Percentiles rank a stretch among this genome's conserved stretches.
phyloP scores from a whole-genome alignment of 2,113 vertebrate species.

The Polypterus bichir region DNA sequence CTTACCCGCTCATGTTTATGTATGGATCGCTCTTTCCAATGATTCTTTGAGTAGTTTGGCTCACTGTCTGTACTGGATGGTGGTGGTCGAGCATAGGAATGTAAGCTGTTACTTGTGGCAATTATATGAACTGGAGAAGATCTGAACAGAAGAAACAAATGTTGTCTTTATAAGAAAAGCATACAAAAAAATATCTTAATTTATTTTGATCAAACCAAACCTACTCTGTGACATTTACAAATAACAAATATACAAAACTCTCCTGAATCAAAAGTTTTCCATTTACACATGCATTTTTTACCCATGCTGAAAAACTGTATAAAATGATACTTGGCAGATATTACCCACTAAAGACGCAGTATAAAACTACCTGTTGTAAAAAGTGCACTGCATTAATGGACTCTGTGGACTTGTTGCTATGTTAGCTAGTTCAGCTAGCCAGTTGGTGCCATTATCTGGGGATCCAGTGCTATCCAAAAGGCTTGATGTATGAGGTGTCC shows the following conservation, averaged over 20 bases:
- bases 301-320: background rate
- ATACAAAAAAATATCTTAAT: background rate
- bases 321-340: background rate
- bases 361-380: conserved; percentile 67
- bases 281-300: background rate
- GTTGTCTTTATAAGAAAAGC: background rate
- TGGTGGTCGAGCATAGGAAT: conserved; percentile 97
- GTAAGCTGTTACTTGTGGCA: conserved; percentile 97
- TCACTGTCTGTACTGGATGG: conserved; percentile 65
- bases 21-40: conserved; percentile 65
- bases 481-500: conserved; percentile 60
- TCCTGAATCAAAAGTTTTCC: too few species aligned
- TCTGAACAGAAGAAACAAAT: conserved; percentile 42
- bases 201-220: too few species aligned
- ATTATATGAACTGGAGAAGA: conserved; percentile 96
- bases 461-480: conserved; percentile 48
- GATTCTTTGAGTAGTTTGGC: conserved; percentile 58
- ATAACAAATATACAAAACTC: background rate
- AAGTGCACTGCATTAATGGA: conserved; percentile 80
- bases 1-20: conserved; percentile 60
- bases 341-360: background rate
- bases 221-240: background rate
- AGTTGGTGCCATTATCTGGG: conserved; percentile 69
- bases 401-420: conserved; percentile 95
- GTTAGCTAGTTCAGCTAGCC: conserved; percentile 89